Evolutionary conservation across 2,797 vertebrate species (phyloP).

Genomic region (Protonibea diacanthus): DNA sequence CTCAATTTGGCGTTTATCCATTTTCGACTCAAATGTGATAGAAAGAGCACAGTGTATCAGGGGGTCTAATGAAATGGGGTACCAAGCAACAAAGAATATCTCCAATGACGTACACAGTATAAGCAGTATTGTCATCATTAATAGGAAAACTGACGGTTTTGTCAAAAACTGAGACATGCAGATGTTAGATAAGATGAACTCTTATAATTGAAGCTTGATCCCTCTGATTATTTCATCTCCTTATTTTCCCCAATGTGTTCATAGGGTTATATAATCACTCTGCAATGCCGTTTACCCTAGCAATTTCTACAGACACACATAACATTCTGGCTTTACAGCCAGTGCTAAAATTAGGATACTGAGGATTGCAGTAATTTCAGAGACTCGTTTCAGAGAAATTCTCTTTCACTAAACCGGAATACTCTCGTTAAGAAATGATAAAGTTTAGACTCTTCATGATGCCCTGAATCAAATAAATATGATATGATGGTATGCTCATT

Average conservation of each 20-base stretch:
- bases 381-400: conserved; percentile 10
- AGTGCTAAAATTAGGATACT: conserved; percentile 31
- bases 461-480: conserved; percentile 27
- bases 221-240: conserved; percentile 37
- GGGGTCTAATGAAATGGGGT: conserved; percentile 30
- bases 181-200: conserved; percentile 36
- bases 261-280: conserved; percentile 40
- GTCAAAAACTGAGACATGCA: conserved; percentile 31
- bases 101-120: conserved; percentile 1
- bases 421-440: conserved; percentile 33
- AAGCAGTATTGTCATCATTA: conserved; percentile 19
- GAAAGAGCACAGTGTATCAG: conserved; percentile 25
- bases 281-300: not conserved
- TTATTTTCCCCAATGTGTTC: conserved; percentile 19
- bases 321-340: not conserved
- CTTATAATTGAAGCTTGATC: conserved; percentile 32
- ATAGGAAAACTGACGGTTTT: not conserved
- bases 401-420: conserved; percentile 23
- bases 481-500: conserved; percentile 27
- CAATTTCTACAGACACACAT: conserved; percentile 33
- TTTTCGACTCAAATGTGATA: conserved; percentile 46
- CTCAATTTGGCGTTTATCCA: conserved; percentile 52
- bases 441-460: conserved; percentile 15
- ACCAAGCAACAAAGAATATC: not conserved
- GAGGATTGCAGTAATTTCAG: conserved; percentile 19